Conservation (phyloP, 2,797 vertebrate species). For the Megaceryle alcyon region DNA sequence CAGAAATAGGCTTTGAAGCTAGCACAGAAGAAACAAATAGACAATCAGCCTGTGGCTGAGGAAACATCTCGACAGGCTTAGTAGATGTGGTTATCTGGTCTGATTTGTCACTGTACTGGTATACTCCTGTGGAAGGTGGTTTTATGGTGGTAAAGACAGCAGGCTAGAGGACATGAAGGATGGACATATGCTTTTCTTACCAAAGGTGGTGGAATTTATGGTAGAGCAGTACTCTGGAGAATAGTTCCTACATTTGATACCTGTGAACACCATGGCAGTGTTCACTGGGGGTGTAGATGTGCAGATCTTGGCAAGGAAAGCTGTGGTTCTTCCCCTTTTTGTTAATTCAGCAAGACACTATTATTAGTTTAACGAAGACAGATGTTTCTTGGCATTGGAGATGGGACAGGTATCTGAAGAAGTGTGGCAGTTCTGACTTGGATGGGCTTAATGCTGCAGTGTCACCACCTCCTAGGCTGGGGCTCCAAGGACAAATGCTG, state of each 20-base stretch:
- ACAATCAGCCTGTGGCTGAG: not conserved
- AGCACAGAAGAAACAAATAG: not conserved
- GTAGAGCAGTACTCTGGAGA: not conserved
- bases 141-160: not conserved
- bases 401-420: not conserved
- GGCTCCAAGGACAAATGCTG: not conserved
- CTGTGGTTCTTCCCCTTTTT: not conserved
- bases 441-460: not conserved
- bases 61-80: not conserved
- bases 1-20: not conserved
- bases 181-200: fast-evolving
- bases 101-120: not conserved
- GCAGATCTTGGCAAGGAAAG: not conserved
- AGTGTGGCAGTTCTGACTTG: not conserved
- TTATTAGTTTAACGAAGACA: not conserved
- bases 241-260: not conserved
- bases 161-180: not conserved
- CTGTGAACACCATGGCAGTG: fast-evolving
- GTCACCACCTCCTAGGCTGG: not conserved
- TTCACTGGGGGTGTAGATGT: not conserved
- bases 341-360: not conserved
- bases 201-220: fast-evolving
- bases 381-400: not conserved
- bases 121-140: not conserved
- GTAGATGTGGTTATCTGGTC: fast-evolving